phyloP scores from a whole-genome alignment of 1,140 invertebrate species.

The Agraylea sexmaculata region DNA sequence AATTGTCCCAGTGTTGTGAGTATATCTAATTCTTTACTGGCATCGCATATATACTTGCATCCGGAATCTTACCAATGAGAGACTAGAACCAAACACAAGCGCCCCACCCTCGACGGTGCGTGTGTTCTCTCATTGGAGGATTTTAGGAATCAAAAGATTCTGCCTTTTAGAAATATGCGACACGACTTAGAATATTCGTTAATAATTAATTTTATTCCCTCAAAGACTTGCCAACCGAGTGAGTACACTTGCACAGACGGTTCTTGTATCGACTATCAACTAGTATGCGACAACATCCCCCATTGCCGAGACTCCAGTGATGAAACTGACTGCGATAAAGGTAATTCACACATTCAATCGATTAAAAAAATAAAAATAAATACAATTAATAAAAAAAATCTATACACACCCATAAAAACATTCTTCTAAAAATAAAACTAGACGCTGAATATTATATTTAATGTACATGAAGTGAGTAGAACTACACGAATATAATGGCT shows the following conservation, averaged over 20 bases:
- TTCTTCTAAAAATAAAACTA: too few species aligned
- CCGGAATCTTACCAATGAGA: neutral
- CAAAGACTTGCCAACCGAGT: too few species aligned
- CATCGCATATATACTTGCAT: neutral
- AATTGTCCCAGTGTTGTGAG: slow-evolving; percentile 20
- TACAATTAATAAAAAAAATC: too few species aligned
- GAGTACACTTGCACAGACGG: slow-evolving; percentile 10
- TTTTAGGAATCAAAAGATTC: neutral
- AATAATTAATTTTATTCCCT: too few species aligned
- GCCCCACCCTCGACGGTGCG: neutral
- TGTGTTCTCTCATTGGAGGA: neutral
- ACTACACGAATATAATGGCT: too few species aligned
- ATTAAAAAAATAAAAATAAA: too few species aligned
- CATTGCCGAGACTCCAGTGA: slow-evolving; percentile 52
- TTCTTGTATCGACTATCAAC: slow-evolving; percentile 14
- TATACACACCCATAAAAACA: too few species aligned
- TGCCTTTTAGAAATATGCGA: neutral
- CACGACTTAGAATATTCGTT: too few species aligned
- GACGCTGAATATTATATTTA: too few species aligned
- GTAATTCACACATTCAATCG: too few species aligned
- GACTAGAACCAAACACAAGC: neutral
- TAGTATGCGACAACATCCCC: slow-evolving; percentile 40
- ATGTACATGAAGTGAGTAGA: too few species aligned
- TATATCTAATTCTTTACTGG: neutral
- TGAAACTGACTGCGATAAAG: slow-evolving; percentile 42